Percentiles rank a stretch among this genome's conserved stretches.
These are phyloP conservation scores for Thinocorus orbignyianus DNA, from an alignment of 2,113 vertebrate species.

Conservation along the genomic window DNA sequence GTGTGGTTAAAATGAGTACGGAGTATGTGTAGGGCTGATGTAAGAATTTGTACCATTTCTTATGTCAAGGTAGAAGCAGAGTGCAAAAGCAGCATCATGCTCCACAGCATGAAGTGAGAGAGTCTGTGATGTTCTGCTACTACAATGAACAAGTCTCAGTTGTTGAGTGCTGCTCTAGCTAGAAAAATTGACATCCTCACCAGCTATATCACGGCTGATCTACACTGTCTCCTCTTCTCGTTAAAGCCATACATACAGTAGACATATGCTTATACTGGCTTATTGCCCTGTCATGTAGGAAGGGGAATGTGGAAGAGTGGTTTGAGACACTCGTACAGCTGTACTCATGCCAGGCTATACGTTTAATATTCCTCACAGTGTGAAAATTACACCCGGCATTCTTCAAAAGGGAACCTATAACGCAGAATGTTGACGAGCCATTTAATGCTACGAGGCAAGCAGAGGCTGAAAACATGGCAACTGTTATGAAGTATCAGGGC, in stretches of 20 bases:
- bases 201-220: not conserved
- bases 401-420: not conserved
- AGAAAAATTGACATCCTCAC: not conserved
- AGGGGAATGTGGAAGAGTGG: not conserved
- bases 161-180: not conserved
- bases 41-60: not conserved
- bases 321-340: not conserved
- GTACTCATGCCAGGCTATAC: not conserved
- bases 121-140: not conserved
- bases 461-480: not conserved
- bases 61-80: not conserved
- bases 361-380: not conserved
- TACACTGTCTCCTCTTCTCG: not conserved
- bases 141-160: not conserved
- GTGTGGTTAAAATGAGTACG: not conserved
- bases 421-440: not conserved
- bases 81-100: not conserved
- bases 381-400: not conserved
- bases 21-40: not conserved
- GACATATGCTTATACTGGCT: not conserved
- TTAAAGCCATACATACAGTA: not conserved
- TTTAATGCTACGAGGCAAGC: fast-evolving
- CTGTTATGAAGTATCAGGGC: not conserved
- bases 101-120: fast-evolving
- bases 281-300: not conserved